These are phyloP conservation scores for Podiceps cristatus DNA, from an alignment of 2,113 vertebrate genomes.

Conservation along the genomic window DNA sequence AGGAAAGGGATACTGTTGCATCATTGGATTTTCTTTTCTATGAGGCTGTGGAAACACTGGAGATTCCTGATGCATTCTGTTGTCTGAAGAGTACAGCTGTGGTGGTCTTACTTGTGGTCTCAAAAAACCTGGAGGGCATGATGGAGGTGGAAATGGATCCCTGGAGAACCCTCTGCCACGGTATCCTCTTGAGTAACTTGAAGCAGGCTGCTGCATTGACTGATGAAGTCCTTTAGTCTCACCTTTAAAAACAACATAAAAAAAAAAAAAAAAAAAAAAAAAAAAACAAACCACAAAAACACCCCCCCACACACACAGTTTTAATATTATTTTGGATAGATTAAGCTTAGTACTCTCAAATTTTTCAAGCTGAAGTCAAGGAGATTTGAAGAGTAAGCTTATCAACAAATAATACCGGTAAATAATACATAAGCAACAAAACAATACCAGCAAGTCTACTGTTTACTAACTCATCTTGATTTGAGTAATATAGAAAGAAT, in stretches of 20 bases:
- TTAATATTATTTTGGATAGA: background rate
- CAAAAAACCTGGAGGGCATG: background rate
- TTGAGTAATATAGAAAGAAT: background rate
- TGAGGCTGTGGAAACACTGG: constrained; percentile 26
- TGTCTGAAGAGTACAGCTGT: constrained; percentile 37
- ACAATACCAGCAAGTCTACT: background rate
- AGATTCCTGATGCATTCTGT: constrained; percentile 4
- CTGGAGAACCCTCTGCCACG: constrained; percentile 52
- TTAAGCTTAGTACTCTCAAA: background rate
- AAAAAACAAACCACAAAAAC: background rate
- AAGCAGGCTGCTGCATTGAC: background rate
- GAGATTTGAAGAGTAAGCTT: background rate
- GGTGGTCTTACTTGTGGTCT: background rate
- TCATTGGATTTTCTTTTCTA: constrained; percentile 7
- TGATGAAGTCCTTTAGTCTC: constrained; percentile 46
- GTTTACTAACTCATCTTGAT: background rate
- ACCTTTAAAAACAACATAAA: constrained; percentile 20
- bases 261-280: background rate
- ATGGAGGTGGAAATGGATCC: background rate
- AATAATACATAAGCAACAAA: background rate
- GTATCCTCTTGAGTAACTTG: constrained; percentile 37
- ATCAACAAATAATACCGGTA: background rate
- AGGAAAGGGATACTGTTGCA: constrained; percentile 60
- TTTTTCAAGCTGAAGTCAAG: background rate
- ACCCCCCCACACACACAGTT: background rate